phyloP scores from a whole-genome alignment of 2,113 vertebrate species.

The Athene cunicularia region DNA sequence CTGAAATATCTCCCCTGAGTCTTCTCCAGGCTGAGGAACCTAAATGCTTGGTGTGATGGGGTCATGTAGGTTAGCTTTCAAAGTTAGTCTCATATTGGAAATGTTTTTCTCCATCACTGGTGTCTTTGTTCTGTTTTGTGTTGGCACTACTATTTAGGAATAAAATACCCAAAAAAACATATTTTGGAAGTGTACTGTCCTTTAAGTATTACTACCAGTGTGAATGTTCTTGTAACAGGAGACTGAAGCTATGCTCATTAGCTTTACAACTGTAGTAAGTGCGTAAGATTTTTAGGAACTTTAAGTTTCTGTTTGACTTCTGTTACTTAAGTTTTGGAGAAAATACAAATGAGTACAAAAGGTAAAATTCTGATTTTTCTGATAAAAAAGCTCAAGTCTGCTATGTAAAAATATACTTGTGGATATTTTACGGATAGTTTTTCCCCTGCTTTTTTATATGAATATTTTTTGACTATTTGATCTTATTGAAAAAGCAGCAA shows the following conservation, averaged over 20 bases:
- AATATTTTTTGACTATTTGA: neutral
- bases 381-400: neutral
- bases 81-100: neutral
- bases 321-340: neutral
- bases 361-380: neutral
- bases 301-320: neutral
- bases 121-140: neutral
- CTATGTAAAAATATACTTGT: neutral
- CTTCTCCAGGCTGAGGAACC: neutral
- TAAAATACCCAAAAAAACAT: neutral
- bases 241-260: neutral
- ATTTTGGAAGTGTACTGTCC: neutral
- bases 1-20: too few relatives aligned
- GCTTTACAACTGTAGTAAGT: neutral
- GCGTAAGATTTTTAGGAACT: neutral
- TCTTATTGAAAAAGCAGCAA: neutral
- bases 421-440: neutral
- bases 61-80: neutral
- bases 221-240: neutral
- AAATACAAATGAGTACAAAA: neutral
- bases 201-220: neutral
- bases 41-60: neutral
- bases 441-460: neutral
- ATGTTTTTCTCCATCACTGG: neutral
- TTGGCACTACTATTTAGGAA: neutral